These are phyloP conservation scores for Oceanites oceanicus DNA, from an alignment of 2,113 vertebrate species.

Conservation along the genomic window DNA sequence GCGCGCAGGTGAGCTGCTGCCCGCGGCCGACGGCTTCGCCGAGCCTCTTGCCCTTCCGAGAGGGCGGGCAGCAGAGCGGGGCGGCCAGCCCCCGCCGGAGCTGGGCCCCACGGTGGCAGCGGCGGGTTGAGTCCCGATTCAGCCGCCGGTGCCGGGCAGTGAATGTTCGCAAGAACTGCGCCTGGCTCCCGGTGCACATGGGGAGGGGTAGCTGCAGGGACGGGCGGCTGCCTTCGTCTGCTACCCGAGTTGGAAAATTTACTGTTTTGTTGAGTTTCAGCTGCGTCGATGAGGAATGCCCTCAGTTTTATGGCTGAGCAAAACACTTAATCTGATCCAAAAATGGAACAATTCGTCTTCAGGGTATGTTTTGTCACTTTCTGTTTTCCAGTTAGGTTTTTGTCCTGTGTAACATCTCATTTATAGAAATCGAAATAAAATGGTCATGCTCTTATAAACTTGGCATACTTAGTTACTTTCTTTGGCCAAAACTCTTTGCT, in stretches of 20 bases:
- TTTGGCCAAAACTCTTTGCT: background rate
- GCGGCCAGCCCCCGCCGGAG: too few species aligned
- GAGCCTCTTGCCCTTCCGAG: too few species aligned
- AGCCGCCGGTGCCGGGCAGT: fast-evolving
- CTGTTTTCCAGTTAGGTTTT: fast-evolving
- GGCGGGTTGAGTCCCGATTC: background rate
- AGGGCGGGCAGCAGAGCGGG: background rate
- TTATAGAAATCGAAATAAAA: background rate
- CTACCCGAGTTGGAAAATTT: fast-evolving
- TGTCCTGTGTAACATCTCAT: background rate
- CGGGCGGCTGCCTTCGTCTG: background rate
- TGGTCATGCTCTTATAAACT: background rate
- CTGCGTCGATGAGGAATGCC: fast-evolving
- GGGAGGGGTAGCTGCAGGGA: fast-evolving
- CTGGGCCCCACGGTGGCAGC: background rate
- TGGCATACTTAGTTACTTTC: background rate
- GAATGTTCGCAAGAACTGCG: fast-evolving
- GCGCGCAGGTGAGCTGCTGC: too few species aligned
- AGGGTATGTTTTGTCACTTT: fast-evolving
- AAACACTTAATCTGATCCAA: background rate
- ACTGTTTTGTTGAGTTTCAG: fast-evolving
- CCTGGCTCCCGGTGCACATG: fast-evolving
- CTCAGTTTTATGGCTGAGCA: background rate
- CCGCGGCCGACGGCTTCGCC: background rate
- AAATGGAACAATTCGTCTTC: background rate